These are phyloP conservation scores for Polia nebulosa DNA, from an alignment of 2,888 invertebrate genomes.

Conservation along the genomic window DNA sequence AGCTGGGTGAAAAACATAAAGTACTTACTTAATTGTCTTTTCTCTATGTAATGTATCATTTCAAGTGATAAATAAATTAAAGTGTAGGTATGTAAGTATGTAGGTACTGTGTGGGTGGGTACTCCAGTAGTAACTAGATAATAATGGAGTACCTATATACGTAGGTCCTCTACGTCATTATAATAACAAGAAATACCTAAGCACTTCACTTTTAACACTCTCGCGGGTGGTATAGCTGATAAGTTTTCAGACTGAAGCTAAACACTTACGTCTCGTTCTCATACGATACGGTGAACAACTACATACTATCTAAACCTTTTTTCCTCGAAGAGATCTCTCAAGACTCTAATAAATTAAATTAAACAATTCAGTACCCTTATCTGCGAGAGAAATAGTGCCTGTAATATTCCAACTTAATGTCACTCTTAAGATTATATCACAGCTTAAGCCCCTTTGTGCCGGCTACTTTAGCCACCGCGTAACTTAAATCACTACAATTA, in stretches of 20 bases:
- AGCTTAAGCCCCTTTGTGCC: slow-evolving; percentile 75
- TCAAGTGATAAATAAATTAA: slow-evolving; percentile 9
- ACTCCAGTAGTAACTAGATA: not conserved
- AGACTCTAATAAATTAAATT: slow-evolving; percentile 73
- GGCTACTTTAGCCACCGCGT: slow-evolving; percentile 72
- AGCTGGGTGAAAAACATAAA: slow-evolving; percentile 3
- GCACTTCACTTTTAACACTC: slow-evolving; percentile 8
- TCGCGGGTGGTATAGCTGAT: slow-evolving; percentile 39
- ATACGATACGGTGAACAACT: slow-evolving; percentile 25
- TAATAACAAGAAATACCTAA: slow-evolving; percentile 9
- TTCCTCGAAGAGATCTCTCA: slow-evolving; percentile 54
- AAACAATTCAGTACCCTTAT: slow-evolving; percentile 77
- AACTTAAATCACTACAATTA: slow-evolving; percentile 77
- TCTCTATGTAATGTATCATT: slow-evolving; percentile 21
- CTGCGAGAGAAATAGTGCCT: slow-evolving; percentile 77
- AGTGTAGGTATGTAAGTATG: not conserved
- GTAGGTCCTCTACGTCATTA: not conserved
- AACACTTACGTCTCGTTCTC: slow-evolving; percentile 26
- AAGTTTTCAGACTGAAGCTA: slow-evolving; percentile 30
- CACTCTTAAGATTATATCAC: slow-evolving; percentile 78
- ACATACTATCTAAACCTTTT: slow-evolving; percentile 47
- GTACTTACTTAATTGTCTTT: slow-evolving; percentile 21
- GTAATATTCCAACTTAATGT: slow-evolving; percentile 79
- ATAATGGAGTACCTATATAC: no score
- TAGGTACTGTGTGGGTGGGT: not conserved